Evolutionary conservation across 2,113 vertebrate genomes (phyloP).

Genomic region (Myiagra hebetior): DNA sequence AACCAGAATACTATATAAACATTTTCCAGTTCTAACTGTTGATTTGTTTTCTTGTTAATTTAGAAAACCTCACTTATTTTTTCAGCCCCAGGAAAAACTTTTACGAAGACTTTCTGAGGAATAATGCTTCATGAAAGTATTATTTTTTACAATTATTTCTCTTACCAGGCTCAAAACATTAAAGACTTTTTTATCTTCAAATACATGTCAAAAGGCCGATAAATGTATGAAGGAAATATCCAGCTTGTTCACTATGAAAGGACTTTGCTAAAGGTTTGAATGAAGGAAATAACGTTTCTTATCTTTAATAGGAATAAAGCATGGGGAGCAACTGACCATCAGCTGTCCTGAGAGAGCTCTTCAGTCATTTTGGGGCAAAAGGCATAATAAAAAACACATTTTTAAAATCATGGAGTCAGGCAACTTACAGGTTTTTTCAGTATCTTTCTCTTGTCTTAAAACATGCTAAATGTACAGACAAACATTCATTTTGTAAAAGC

Average conservation of each 20-base stretch:
- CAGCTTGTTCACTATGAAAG: background rate
- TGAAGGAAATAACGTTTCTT: background rate
- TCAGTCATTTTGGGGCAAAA: background rate
- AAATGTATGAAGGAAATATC: background rate
- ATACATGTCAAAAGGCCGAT: background rate
- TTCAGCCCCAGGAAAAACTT: background rate
- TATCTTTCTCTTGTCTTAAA: background rate
- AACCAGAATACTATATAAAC: background rate
- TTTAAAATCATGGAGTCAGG: background rate
- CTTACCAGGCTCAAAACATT: background rate
- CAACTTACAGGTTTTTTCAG: background rate
- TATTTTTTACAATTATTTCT: background rate
- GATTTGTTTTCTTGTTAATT: background rate
- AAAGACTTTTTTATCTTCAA: background rate
- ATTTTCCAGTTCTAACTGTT: background rate
- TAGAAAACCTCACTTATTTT: background rate
- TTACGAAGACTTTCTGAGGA: background rate
- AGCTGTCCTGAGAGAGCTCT: background rate
- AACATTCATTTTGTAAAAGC: background rate
- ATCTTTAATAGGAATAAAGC: background rate
- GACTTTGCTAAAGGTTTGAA: background rate
- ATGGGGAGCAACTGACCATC: background rate
- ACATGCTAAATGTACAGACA: background rate
- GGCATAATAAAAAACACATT: background rate
- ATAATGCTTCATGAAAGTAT: background rate